Percentiles rank a stretch among this genome's conserved stretches.
Conservation (phyloP, 2,888 invertebrate genomes). For the Strigamia crassipes region DNA sequence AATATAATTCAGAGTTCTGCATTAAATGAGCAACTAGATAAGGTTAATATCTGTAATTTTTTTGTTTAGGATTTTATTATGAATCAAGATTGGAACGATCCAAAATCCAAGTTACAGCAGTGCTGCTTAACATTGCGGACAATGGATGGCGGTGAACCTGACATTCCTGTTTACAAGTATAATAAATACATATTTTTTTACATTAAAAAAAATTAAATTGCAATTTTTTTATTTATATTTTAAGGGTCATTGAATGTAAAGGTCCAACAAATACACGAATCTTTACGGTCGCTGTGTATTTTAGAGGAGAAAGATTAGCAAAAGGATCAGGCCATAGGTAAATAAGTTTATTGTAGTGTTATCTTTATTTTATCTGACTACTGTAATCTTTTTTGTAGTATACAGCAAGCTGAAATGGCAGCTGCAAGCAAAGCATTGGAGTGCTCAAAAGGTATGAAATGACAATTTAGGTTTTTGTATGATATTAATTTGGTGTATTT, state of each 20-base stretch:
- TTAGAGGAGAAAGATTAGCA: constrained; percentile 83
- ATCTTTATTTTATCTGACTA: too few relatives aligned
- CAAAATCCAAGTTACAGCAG: constrained; percentile 98
- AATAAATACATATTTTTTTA: constrained; percentile 50
- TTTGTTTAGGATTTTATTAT: constrained; percentile 79
- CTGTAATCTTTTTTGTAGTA: constrained; percentile 64
- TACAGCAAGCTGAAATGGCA: constrained; percentile 98
- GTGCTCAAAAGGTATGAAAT: constrained; percentile 71
- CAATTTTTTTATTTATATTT: constrained; percentile 51
- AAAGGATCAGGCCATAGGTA: constrained; percentile 84
- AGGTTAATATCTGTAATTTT: too few relatives aligned
- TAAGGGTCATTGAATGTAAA: constrained; percentile 87
- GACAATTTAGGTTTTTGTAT: background rate
- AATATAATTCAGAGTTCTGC: too few relatives aligned
- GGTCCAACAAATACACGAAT: constrained; percentile 97
- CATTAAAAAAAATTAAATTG: background rate
- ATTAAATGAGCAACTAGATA: too few relatives aligned
- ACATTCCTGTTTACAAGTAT: constrained; percentile 95
- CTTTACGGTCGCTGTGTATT: constrained; percentile 97
- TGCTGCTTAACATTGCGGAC: constrained; percentile 94
- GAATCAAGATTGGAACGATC: constrained; percentile 99
- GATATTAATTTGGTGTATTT: background rate
- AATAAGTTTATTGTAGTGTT: too few relatives aligned
- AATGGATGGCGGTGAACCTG: constrained; percentile 94
- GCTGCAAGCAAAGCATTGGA: constrained; percentile 90